phyloP scores from a whole-genome alignment of 2,888 invertebrate genomes.

The Ennomos fuscantarius region DNA sequence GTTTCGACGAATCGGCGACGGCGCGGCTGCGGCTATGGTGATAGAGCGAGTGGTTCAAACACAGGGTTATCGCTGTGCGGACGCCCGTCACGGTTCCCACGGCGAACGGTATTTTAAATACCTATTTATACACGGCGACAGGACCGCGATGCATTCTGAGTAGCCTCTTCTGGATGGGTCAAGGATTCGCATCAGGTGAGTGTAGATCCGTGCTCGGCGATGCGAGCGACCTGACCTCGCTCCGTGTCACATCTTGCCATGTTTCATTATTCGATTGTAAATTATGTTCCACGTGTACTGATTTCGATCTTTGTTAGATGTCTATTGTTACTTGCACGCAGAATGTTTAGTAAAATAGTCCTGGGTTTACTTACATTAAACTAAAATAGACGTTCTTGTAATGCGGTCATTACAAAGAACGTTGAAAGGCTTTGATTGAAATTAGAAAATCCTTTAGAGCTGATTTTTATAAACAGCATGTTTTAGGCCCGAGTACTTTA shows the following conservation, averaged over 20 bases:
- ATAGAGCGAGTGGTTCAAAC: constrained; percentile 58
- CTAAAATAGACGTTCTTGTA: too few relatives aligned
- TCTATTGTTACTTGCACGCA: constrained; percentile 34
- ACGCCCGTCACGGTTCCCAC: constrained; percentile 82
- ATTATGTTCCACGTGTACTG: constrained; percentile 38
- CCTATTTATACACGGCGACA: constrained; percentile 82
- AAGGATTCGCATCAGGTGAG: constrained; percentile 77
- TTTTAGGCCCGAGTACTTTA: too few relatives aligned
- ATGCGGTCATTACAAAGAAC: too few relatives aligned
- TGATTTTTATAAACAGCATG: too few relatives aligned
- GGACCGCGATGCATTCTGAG: constrained; percentile 78
- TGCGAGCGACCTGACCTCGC: constrained; percentile 76
- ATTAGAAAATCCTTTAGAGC: too few relatives aligned
- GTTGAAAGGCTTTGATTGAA: too few relatives aligned
- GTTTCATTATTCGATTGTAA: constrained; percentile 68
- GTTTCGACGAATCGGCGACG: constrained; percentile 25
- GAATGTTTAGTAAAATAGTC: constrained; percentile 14
- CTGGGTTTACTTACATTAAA: constrained; percentile 1
- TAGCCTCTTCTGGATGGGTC: constrained; percentile 85
- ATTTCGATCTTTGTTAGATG: constrained; percentile 39
- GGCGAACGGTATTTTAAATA: constrained; percentile 82
- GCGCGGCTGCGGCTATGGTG: constrained; percentile 44
- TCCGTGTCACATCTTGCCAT: constrained; percentile 66
- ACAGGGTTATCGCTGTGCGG: constrained; percentile 68
- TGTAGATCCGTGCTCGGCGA: constrained; percentile 74